Conservation (phyloP, 2,797 vertebrate genomes). For the Pseudopleuronectes americanus region DNA sequence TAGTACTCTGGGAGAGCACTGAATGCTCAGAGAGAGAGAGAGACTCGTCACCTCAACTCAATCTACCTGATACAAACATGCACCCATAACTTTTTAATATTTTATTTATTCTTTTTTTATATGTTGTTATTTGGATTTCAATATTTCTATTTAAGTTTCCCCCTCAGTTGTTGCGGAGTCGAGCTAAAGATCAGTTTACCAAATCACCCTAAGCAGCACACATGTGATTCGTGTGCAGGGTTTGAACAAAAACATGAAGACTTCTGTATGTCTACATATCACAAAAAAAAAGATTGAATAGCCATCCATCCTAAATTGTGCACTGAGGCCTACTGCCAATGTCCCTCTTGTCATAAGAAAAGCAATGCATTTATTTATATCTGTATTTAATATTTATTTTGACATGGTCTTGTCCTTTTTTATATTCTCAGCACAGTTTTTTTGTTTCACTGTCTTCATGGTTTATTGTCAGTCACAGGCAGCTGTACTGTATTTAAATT, state of each 20-base stretch:
- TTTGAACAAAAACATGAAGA: constrained; percentile 25
- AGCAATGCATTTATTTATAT: constrained; percentile 85
- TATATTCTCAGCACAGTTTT: constrained; percentile 69
- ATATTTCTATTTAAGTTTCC: constrained; percentile 36
- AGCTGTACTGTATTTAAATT: constrained; percentile 83
- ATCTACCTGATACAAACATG: constrained; percentile 77
- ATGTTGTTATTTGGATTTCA: constrained; percentile 49
- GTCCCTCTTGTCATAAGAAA: constrained; percentile 51
- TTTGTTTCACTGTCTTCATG: constrained; percentile 70
- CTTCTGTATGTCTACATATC: constrained; percentile 10
- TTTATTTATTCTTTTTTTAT: constrained; percentile 72
- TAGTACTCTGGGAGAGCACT: constrained; percentile 56
- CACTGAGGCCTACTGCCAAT: constrained; percentile 61
- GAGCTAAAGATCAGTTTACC: constrained; percentile 40
- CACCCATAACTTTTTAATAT: constrained; percentile 46
- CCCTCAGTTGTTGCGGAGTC: constrained; percentile 30
- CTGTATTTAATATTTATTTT: constrained; percentile 91
- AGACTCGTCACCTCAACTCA: constrained; percentile 69
- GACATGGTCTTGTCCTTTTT: constrained; percentile 71
- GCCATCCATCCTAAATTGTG: constrained; percentile 47
- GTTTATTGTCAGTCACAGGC: constrained; percentile 73
- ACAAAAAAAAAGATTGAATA: constrained; percentile 28
- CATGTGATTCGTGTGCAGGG: constrained; percentile 9
- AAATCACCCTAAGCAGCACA: constrained; percentile 42
- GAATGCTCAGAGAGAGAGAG: constrained; percentile 57